Base-by-base conservation (phyloP, 92 coral and sea anemone species). In the Porites cylindrica region DNA sequence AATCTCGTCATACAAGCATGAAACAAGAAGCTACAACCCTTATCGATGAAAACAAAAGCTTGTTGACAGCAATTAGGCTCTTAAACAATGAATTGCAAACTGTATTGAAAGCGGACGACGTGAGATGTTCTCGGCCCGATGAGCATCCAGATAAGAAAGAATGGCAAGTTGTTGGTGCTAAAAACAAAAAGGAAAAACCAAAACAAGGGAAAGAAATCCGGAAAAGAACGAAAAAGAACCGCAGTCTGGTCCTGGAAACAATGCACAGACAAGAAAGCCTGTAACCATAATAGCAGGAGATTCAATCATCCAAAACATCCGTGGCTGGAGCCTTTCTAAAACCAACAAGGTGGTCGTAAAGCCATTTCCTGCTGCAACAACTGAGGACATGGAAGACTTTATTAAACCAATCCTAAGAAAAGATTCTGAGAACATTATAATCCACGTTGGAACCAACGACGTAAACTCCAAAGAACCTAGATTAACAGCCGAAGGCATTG, bases 201-300 rank as follows among this genome's bases (percentile, higher is more conserved):
- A 73, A 13, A 10, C 53, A 43, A 24, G 23, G 69, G 21, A 65
- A 65, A 8, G 8, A 65, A 65, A 13, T 65, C 69, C 23, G 14
- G 23, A 65, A 10, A 65, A 65, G 69, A 65, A 65, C n/a, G 69
- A 24, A 65, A 73, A 3, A 0, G 56, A 72, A 50, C 21, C 77
- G 18, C 77, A 72, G 8, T 13, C 77, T 43, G 77, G 77, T 72
- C 23, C 9, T 72, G 21, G n/a, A 38, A 76, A 52, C 80, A 76
- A 76, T 17, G n/a, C 17, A 16, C 65, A 20, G 10, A 21, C 78
- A 82, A 54, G n/a, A 56, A 82, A 68, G 20, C 86, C 86, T 8
- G 86, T 82, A 53, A 82, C 86, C 62, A 69, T 82, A 23, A 82
- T 82, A 10, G 56, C 86, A 60, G 78, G 77, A 1, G 86, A 82